phyloP scores from a whole-genome alignment of 2,888 invertebrate genomes.

The Heliconius charithonia region DNA sequence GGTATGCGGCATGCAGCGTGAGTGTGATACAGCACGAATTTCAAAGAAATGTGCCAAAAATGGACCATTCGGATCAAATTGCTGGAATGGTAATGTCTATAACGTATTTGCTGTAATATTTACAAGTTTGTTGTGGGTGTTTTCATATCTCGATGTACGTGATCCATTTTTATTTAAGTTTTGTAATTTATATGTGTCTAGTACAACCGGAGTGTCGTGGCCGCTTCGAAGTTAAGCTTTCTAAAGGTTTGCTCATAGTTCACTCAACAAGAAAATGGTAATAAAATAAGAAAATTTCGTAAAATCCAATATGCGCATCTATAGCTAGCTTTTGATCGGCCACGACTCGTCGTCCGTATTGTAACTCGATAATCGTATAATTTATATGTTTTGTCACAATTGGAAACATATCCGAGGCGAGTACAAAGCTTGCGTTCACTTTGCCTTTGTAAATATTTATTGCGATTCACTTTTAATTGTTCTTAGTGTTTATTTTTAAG shows the following conservation, averaged over 20 bases:
- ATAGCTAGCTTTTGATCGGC: neutral
- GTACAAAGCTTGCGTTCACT: slow-evolving; percentile 63
- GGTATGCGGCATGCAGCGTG: neutral
- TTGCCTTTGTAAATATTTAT: slow-evolving; percentile 72
- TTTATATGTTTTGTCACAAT: slow-evolving; percentile 31
- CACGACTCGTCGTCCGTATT: neutral
- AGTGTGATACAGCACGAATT: slow-evolving; percentile 50
- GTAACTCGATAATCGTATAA: slow-evolving; percentile 12
- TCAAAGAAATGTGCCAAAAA: slow-evolving; percentile 77
- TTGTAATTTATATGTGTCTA: slow-evolving; percentile 27
- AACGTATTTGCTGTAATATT: slow-evolving; percentile 51
- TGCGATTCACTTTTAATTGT: slow-evolving; percentile 40
- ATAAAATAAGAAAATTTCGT: neutral
- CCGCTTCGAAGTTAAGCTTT: neutral
- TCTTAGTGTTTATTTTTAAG: slow-evolving; percentile 33
- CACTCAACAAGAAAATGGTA: too few relatives aligned
- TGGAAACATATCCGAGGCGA: slow-evolving; percentile 17
- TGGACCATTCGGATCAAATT: slow-evolving; percentile 69
- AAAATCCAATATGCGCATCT: neutral
- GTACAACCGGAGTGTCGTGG: neutral
- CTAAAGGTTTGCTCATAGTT: too few relatives aligned
- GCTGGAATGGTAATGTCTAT: slow-evolving; percentile 61
- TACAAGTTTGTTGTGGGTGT: slow-evolving; percentile 53
- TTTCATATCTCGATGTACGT: slow-evolving; percentile 36
- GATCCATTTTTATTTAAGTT: slow-evolving; percentile 27